Conservation (phyloP, 1,140 invertebrate species). For the Zaprionus ghesquierei region DNA sequence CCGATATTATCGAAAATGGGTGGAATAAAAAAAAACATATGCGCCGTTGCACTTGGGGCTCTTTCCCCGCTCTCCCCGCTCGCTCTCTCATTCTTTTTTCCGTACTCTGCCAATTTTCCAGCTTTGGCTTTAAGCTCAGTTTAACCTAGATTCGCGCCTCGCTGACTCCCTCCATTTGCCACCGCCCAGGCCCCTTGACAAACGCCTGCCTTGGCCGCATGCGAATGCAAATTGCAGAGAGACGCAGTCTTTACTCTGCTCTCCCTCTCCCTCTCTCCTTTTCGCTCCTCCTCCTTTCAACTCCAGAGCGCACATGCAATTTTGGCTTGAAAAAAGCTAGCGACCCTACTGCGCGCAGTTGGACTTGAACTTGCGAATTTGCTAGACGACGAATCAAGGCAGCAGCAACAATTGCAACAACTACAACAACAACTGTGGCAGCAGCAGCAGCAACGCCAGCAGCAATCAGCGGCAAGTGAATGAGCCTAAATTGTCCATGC, state of each 20-base stretch:
- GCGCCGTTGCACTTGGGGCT: neutral
- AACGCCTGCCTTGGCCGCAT: conserved; percentile 61
- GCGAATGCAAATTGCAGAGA: conserved; percentile 62
- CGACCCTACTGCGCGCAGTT: conserved; percentile 49
- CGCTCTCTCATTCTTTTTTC: neutral
- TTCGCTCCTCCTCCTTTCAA: neutral
- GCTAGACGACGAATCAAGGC: conserved; percentile 63
- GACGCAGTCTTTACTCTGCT: conserved; percentile 6
- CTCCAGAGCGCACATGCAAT: conserved; percentile 52
- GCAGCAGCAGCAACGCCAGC: conserved; percentile 57
- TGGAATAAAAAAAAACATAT: neutral
- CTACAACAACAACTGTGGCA: conserved; percentile 24
- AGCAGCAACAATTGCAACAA: conserved; percentile 36
- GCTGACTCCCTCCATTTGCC: conserved; percentile 33
- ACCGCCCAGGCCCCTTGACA: conserved; percentile 55
- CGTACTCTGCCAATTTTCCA: neutral
- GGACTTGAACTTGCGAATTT: conserved; percentile 79
- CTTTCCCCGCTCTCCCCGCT: neutral
- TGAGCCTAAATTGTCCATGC: conserved; percentile 76
- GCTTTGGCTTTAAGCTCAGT: conserved; percentile 51
- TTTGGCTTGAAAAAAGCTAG: conserved; percentile 41
- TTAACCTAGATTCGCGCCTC: conserved; percentile 62
- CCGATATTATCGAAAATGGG: conserved; percentile 4
- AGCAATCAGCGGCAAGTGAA: conserved; percentile 79
- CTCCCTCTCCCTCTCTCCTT: neutral